Base-by-base conservation (phyloP, 2,888 invertebrate species). In the Drosophila yooni region DNA sequence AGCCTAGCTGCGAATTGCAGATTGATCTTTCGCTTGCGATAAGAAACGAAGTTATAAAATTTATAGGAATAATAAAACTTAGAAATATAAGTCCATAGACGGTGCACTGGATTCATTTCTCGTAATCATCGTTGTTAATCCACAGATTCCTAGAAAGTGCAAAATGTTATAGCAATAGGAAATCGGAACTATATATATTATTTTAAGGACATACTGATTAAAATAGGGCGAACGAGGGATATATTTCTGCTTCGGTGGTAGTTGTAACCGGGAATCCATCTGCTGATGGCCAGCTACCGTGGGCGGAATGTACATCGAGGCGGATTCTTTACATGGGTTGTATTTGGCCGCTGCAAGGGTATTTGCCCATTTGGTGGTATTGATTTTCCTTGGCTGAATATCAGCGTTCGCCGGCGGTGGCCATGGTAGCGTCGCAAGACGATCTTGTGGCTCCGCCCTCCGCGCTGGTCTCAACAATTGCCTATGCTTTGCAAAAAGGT, bases 341-440 rank as follows among this genome's bases (percentile, higher is more conserved):
- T 81, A 83, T 7, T 66, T 40, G n/a, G 83, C 77, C n/a, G 82
- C 81, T 25, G 82, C 86, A 6, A 83, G 38, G 4, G 77, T 70
- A 43, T 83, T 83, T 0, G 69, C 58, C 2, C 69, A 3, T 8
- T 40, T 58, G 0, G 83, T 83, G 54, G 53, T 76, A 69, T 61
- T 79, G 2, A 74, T 25, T 3, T 3, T 18, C 29, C 11, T 29
- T 10, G 13, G 15, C 25, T 59, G 4, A 21, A 33, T 2, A 25
- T 58, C 40, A 13, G 25, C 8, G 5, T 38, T 10, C 3, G n/a
- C 2, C 11, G 52, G n/a, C 11, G 43, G 6, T n/a, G 63, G 15
- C 7, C 11, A 7, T 34, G 40, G 13, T n/a, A 11, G 25, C 13
- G 11, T 13, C 15, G 2, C 21, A n/a, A 13, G 21, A 13, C n/a